These are phyloP conservation scores for Drosophila flavopinicola DNA, from an alignment of 2,888 invertebrate genomes.

Conservation along the genomic window DNA sequence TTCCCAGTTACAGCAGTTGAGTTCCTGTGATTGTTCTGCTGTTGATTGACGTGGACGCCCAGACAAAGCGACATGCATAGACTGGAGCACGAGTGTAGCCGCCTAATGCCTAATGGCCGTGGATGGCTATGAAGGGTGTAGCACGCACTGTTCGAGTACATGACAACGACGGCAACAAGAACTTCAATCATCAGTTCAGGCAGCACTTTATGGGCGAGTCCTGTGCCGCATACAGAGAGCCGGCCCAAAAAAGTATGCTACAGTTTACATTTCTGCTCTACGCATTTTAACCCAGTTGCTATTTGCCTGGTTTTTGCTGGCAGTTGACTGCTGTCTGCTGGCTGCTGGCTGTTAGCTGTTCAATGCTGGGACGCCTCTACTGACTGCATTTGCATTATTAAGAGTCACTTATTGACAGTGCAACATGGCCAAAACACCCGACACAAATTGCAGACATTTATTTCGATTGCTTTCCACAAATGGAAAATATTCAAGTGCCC, in stretches of 20 bases:
- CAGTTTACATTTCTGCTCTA: constrained; percentile 21
- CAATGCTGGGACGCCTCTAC: constrained; percentile 14
- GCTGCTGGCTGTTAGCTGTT: constrained; percentile 27
- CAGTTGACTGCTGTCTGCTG: constrained; percentile 28
- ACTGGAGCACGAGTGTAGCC: constrained; percentile 36
- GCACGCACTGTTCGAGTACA: constrained; percentile 22
- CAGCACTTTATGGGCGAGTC: constrained; percentile 43
- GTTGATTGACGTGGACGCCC: constrained; percentile 50
- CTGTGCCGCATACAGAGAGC: constrained; percentile 1
- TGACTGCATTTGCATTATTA: constrained; percentile 52
- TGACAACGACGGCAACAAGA: constrained; percentile 46
- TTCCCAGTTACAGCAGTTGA: constrained; percentile 3
- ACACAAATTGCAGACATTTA: constrained; percentile 55
- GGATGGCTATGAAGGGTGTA: constrained; percentile 3
- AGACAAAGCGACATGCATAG: constrained; percentile 51
- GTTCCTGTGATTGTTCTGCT: constrained; percentile 33
- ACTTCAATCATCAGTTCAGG: constrained; percentile 62
- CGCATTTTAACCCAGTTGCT: constrained; percentile 51
- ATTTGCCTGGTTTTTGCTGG: constrained; percentile 11
- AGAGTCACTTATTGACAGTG: constrained; percentile 66
- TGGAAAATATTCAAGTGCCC: constrained; percentile 10
- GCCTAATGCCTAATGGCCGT: constrained; percentile 57
- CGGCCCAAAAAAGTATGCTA: constrained; percentile 47
- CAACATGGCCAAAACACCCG: constrained; percentile 20
- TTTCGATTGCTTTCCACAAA: constrained; percentile 37